phyloP scores from a whole-genome alignment of 2,797 vertebrate species.

The Enteromius anoplus region DNA sequence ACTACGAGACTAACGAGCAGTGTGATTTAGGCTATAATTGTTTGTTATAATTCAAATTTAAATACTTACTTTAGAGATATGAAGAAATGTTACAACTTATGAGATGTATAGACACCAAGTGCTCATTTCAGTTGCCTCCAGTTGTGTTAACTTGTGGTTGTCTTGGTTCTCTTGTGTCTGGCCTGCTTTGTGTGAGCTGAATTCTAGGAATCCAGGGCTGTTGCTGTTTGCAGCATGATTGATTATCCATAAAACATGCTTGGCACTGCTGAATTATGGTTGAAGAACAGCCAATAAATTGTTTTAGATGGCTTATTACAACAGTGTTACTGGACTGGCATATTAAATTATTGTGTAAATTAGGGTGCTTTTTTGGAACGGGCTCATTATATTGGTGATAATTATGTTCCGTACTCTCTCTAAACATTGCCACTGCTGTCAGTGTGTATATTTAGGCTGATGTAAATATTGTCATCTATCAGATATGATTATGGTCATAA shows the following conservation, averaged over 20 bases:
- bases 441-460: conserved; percentile 48
- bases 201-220: conserved; percentile 63
- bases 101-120: not conserved
- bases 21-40: not conserved
- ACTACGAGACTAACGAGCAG: too few relatives aligned
- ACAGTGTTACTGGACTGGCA: conserved; percentile 74
- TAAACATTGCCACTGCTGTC: conserved; percentile 65
- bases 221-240: conserved; percentile 74
- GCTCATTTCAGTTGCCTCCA: not conserved
- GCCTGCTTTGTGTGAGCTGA: conserved; percentile 21
- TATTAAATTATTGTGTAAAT: conserved; percentile 80
- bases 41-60: not conserved
- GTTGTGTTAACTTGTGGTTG: not conserved
- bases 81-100: not conserved
- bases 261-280: conserved; percentile 78
- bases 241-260: conserved; percentile 80
- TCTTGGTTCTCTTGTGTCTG: conserved; percentile 6
- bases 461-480: conserved; percentile 71
- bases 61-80: not conserved
- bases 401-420: conserved; percentile 68
- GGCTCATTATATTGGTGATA: conserved; percentile 71
- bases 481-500: conserved; percentile 66
- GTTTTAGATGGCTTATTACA: conserved; percentile 83
- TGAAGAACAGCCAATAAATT: conserved; percentile 80
- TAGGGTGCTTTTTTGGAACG: conserved; percentile 72